Conservation (phyloP, 1,140 invertebrate species). For the Bombus sibiricus region DNA sequence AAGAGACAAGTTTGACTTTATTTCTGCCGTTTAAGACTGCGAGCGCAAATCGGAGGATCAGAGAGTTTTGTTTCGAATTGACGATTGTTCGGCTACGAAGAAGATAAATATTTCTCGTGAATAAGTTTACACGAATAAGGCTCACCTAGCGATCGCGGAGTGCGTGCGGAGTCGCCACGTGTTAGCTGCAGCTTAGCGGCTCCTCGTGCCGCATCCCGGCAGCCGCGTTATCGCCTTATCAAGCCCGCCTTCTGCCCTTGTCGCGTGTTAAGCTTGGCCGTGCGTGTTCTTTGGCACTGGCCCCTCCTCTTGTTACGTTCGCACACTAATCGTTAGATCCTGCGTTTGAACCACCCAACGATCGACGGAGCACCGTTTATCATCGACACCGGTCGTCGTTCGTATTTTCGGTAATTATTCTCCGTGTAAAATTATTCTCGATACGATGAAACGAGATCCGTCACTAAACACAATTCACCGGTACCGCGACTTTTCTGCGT, state of each 20-base stretch:
- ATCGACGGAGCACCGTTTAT: slow-evolving; percentile 19
- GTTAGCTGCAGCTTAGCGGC: slow-evolving; percentile 79
- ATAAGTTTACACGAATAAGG: neutral
- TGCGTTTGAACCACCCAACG: neutral
- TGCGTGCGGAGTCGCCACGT: slow-evolving; percentile 79
- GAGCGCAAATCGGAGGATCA: no score
- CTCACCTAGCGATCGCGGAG: slow-evolving; percentile 78
- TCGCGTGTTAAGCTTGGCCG: slow-evolving; percentile 2
- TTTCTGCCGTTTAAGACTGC: no score
- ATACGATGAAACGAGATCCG: slow-evolving; percentile 23
- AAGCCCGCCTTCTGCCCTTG: slow-evolving; percentile 18
- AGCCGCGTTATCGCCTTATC: slow-evolving; percentile 64
- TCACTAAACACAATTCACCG: slow-evolving; percentile 69
- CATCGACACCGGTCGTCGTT: neutral
- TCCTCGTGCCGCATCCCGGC: slow-evolving; percentile 81
- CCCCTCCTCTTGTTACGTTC: neutral
- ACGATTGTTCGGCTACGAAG: neutral
- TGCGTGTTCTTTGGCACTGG: neutral
- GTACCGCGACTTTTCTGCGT: slow-evolving; percentile 24
- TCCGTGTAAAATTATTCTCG: slow-evolving; percentile 11
- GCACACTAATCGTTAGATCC: slow-evolving; percentile 15
- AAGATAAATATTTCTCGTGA: neutral
- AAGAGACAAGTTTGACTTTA: no score
- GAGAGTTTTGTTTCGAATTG: neutral
- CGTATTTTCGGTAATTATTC: neutral